Percentiles rank a stretch among this genome's conserved stretches.
Evolutionary conservation across 2,797 vertebrate genomes (phyloP).

Genomic region (Hemitrygon akajei): DNA sequence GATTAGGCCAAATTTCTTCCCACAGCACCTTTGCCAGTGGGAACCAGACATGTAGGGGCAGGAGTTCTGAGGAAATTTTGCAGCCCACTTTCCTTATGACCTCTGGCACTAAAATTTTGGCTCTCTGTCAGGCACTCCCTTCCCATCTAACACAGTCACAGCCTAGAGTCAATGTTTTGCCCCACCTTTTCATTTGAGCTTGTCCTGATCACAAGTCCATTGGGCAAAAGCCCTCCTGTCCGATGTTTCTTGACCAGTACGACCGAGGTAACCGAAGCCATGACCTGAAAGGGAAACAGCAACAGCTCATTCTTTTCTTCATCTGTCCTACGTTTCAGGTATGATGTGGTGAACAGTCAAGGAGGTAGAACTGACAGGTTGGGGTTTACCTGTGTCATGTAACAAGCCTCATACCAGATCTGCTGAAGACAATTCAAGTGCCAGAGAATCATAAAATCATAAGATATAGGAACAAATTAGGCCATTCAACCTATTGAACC

Average conservation of each 20-base stretch:
- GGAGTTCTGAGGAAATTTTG: neutral
- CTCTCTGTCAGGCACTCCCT: too few relatives aligned
- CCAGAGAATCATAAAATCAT: too few relatives aligned
- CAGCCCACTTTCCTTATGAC: neutral
- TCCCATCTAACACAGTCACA: too few relatives aligned
- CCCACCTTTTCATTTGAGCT: slow-evolving; percentile 77
- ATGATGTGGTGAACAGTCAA: too few relatives aligned
- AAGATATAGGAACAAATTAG: too few relatives aligned
- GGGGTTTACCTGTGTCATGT: too few relatives aligned
- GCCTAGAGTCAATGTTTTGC: neutral
- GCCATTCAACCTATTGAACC: too few relatives aligned
- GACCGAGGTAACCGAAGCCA: slow-evolving; percentile 80
- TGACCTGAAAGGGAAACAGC: slow-evolving; percentile 62
- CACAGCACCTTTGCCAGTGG: neutral
- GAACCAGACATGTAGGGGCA: neutral
- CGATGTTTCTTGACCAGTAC: slow-evolving; percentile 91
- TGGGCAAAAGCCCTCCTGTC: slow-evolving; percentile 84
- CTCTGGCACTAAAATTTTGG: neutral
- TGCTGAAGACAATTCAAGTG: too few relatives aligned
- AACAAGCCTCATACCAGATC: too few relatives aligned
- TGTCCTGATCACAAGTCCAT: slow-evolving; percentile 86
- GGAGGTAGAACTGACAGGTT: too few relatives aligned
- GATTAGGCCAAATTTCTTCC: neutral
- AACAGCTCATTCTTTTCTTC: neutral
- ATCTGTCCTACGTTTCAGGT: too few relatives aligned